Base-by-base conservation (phyloP, 2,888 invertebrate genomes). In the Morpho helenor region DNA sequence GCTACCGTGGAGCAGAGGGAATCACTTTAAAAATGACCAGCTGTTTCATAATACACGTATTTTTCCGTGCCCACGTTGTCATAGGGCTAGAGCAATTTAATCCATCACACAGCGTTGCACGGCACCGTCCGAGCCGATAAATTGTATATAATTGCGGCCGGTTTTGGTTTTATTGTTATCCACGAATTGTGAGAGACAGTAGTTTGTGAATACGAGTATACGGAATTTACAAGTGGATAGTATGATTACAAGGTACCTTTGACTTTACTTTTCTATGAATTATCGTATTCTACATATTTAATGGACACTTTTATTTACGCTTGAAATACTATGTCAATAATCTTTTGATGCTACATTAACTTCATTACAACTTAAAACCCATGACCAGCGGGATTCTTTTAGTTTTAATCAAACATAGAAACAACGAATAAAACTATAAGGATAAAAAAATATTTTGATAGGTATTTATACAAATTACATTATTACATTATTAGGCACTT, bases 11-110 rank as follows among this genome's bases (percentile, higher is more conserved):
- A 91, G 86, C 84, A 91, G 91, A 91, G 90, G 89, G 84, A 91
- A 90, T 83, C 79, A 74, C 79, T 80, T 91, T 90, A 91, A 91
- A 89, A 89, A 91, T 91, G 87, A 89, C 89, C 90, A 90, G 86
- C 84, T 91, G 91, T 76, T 90, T 86, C 87, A 86, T 88, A 87
- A 89, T 86, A 85, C 82, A 77, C 82, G 84, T 87, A 87, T 91
- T 91, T 91, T 91, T 87, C 84, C 86, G 79, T 77, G 78, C 82
- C 84, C 82, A 84, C 85, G 85, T 90, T 91, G 91, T 91, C 91
- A 91, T 87, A 90, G 87, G 87, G 89, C 79, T 73, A 80, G 80
- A 88, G 91, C 91, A 91, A 91, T 91, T 91, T 91, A 90, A 91
- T 91, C 91, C 89, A 91, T 91, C 91, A 91, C 80, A 78, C 81